Conservation (phyloP, 1,140 invertebrate species). For the Phenacoccus solenopsis region DNA sequence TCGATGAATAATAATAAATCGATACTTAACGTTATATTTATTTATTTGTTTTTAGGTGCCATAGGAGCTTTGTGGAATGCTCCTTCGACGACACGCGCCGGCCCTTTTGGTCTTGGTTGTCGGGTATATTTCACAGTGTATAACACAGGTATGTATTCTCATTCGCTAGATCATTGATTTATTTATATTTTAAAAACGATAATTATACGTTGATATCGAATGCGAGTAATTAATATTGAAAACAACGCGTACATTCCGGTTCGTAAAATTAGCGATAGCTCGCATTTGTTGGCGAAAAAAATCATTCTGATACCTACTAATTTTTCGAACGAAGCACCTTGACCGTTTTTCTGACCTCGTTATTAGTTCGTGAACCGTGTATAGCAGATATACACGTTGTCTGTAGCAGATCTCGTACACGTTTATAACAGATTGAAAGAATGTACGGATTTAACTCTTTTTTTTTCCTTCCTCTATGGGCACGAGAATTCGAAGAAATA, state of each 20-base stretch:
- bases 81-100: constrained; percentile 9
- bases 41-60: constrained; percentile 6
- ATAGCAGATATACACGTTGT: no score
- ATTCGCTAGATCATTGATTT: not conserved
- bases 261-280: not conserved
- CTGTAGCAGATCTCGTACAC: no score
- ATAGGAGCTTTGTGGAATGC: constrained; percentile 14
- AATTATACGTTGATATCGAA: not conserved
- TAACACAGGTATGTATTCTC: constrained; percentile 4
- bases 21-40: not conserved
- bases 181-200: not conserved
- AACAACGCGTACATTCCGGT: not conserved
- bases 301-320: no score
- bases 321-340: no score
- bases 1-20: not conserved
- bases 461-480: no score
- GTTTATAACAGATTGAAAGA: no score
- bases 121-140: not conserved
- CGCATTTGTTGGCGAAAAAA: no score
- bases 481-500: no score
- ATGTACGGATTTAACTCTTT: no score
- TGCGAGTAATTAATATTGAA: not conserved
- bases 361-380: no score
- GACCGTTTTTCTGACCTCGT: no score
- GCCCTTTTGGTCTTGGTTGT: constrained; percentile 1